Evolutionary conservation across 2,888 invertebrate genomes (phyloP), one percentile per base, ranked within the genome.

Genomic region (Drosophila subsilvestris): DNA sequence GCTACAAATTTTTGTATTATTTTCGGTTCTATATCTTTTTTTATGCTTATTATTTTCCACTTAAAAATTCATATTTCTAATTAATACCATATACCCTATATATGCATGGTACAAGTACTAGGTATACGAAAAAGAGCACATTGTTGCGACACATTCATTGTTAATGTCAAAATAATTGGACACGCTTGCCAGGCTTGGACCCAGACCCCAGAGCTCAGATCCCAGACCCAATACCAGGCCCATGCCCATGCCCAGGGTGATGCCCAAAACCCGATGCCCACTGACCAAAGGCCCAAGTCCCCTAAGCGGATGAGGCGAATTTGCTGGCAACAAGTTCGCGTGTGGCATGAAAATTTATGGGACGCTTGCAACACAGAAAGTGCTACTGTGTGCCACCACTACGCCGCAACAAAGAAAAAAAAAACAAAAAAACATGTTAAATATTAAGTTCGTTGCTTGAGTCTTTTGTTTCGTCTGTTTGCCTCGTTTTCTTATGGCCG

Each of bases 121-220:
- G 45, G 80, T 59, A 71, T 54, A 42, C 42, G 42, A 67, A 51
- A 49, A 49, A 37, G n/a, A 37, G 37, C n/a, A 63, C 45, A 65
- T 59, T 37, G 75, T 89, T 89, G 89, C 75, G 78, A 75, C 85
- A 86, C 75, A 88, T 89, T 88, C 74, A 88, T 80, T 88, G 88
- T 84, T 90, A 89, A 90, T 89, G 90, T 86, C 89, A 89, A 90
- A 90, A 89, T 89, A 89, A 90, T 90, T 88, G 90, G 78, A 88
- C 86, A 89, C 89, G 86, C 78, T 88, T 86, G 87, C 88, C 80
- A 76, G 61, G 55, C 61, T 37, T 51, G 67, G 66, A 54, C 62
- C 55, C 67, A 51, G 57, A 63, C 17, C 65, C 25, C 17, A 54
- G 25, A 17, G 2, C 9, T n/a, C 8, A 17, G 32, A 8, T 8